These are phyloP conservation scores for Aphaenogaster ashmeadi DNA, from an alignment of 1,140 invertebrate genomes.

Conservation along the genomic window DNA sequence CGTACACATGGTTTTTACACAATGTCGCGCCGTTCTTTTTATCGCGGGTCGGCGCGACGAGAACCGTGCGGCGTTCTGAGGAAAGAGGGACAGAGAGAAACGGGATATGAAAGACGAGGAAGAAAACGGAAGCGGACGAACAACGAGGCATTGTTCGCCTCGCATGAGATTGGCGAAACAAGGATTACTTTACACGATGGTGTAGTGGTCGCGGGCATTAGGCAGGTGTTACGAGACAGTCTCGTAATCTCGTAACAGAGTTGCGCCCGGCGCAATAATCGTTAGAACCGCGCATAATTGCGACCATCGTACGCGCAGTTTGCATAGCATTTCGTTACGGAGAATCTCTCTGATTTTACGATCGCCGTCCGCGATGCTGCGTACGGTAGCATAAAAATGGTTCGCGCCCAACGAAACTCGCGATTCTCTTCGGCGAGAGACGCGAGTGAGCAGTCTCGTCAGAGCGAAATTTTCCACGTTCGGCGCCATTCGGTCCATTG, in stretches of 20 bases:
- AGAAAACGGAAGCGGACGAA: conserved; percentile 6
- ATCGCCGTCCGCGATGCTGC: conserved; percentile 14
- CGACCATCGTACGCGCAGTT: conserved; percentile 46
- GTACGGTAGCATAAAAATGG: conserved; percentile 22
- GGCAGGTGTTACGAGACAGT: conserved; percentile 53
- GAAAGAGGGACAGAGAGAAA: not conserved
- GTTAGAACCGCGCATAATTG: conserved; percentile 62
- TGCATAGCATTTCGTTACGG: conserved; percentile 56
- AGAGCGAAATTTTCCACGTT: not conserved
- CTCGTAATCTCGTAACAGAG: conserved; percentile 57
- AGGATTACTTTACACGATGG: conserved; percentile 50
- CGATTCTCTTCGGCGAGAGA: not conserved
- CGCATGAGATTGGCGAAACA: conserved; percentile 50
- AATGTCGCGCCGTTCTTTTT: conserved; percentile 44
- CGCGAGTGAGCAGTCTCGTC: not conserved
- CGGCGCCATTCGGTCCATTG: not conserved
- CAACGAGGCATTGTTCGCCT: conserved; percentile 53
- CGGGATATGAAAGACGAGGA: not conserved
- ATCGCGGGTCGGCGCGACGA: not conserved
- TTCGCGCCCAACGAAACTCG: not conserved
- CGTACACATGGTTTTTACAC: conserved; percentile 37
- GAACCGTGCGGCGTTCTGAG: not conserved
- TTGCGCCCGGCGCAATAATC: conserved; percentile 48
- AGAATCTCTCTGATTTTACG: conserved; percentile 48
- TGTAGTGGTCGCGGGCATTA: conserved; percentile 55